A percentile compares a stretch with the other conserved stretches of the same genome.
Conservation (phyloP, 2,113 vertebrate genomes). For the Formicarius rufipectus region DNA sequence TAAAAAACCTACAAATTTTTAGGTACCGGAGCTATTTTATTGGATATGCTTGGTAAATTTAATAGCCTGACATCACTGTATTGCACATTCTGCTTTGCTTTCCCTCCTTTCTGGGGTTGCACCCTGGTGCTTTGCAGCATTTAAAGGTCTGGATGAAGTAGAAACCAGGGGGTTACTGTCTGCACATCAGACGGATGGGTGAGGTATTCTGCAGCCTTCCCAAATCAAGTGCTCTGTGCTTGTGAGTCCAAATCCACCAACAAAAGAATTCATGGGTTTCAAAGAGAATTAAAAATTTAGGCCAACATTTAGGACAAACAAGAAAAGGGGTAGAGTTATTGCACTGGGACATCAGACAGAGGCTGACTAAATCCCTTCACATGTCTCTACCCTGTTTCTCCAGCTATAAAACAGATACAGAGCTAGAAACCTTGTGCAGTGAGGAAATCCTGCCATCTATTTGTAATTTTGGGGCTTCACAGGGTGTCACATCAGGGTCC, state of each 20-base stretch:
- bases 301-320: background rate
- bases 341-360: background rate
- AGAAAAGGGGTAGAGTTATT: background rate
- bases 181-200: background rate
- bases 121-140: background rate
- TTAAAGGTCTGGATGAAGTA: background rate
- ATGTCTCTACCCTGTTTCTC: background rate
- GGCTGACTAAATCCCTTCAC: background rate
- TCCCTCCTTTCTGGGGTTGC: background rate
- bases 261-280: background rate
- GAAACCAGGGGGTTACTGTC: background rate
- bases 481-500: background rate
- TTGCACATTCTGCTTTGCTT: background rate
- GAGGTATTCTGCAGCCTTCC: background rate
- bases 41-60: background rate
- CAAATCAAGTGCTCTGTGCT: background rate
- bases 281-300: background rate
- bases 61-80: background rate
- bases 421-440: background rate
- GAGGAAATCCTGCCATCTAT: conserved; percentile 17
- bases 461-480: background rate
- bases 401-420: background rate
- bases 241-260: accelerated
- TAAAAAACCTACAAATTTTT: background rate
- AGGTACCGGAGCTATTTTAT: background rate